These are phyloP conservation scores for Sciurus vulgaris DNA, from an alignment of 2,797 vertebrate genomes.

Conservation along the genomic window DNA sequence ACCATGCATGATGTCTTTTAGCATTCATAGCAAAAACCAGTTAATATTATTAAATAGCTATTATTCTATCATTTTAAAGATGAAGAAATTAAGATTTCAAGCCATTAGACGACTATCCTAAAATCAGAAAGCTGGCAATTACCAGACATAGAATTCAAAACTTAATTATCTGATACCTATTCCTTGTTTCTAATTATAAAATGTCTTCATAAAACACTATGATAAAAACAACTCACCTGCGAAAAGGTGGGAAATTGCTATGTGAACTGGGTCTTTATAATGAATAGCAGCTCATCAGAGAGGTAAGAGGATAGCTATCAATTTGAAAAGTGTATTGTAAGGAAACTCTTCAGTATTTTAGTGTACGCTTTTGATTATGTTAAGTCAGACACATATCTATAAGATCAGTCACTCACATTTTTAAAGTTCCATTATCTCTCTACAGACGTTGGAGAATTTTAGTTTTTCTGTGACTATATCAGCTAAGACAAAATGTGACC, in stretches of 20 bases:
- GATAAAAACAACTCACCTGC: constrained; percentile 17
- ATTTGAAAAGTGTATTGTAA: neutral
- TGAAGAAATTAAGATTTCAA: constrained; percentile 27
- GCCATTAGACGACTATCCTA: neutral
- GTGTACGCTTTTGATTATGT: neutral
- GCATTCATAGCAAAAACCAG: neutral
- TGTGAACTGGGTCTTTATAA: neutral
- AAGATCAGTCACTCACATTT: neutral
- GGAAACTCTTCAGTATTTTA: neutral
- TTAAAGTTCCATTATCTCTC: neutral
- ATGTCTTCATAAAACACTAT: neutral
- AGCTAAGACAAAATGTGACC: neutral
- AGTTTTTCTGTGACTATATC: neutral
- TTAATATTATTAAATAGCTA: neutral
- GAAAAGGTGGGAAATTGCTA: neutral
- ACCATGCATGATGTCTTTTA: neutral
- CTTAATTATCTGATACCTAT: neutral
- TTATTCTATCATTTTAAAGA: neutral
- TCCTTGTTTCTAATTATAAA: constrained; percentile 41
- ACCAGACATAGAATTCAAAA: neutral
- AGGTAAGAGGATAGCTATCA: neutral
- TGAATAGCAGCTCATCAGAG: neutral
- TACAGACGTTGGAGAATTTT: neutral
- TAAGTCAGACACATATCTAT: neutral
- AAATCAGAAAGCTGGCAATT: neutral